These are phyloP conservation scores for Archocentrus centrarchus DNA, from an alignment of 2,113 vertebrate genomes.

Conservation along the genomic window DNA sequence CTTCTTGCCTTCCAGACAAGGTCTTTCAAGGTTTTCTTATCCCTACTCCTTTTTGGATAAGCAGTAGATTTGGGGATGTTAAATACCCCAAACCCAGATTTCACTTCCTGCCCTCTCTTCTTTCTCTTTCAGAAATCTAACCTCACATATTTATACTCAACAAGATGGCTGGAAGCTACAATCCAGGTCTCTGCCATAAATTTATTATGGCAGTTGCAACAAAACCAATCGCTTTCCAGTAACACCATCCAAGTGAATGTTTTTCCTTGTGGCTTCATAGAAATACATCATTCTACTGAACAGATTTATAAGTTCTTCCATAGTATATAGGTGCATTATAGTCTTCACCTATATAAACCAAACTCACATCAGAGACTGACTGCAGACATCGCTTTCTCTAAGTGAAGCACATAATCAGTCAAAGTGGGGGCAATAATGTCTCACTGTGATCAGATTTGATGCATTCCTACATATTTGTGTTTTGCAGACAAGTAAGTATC, in stretches of 20 bases:
- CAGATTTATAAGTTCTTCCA: conserved; percentile 44
- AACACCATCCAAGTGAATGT: conserved; percentile 44
- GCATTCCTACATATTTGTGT: conserved; percentile 48
- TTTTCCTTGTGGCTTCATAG: conserved; percentile 36
- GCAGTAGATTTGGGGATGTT: conserved; percentile 38
- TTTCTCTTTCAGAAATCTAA: conserved; percentile 41
- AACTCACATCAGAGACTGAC: conserved; percentile 36
- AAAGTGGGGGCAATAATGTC: conserved; percentile 33
- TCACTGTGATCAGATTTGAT: conserved; percentile 22
- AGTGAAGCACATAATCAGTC: conserved; percentile 53
- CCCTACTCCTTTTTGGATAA: conserved; percentile 25
- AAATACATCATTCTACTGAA: conserved; percentile 22
- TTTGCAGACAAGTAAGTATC: conserved; percentile 11
- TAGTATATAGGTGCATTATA: not conserved
- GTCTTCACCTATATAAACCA: not conserved
- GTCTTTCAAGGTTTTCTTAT: conserved; percentile 40
- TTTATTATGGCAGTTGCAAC: conserved; percentile 47
- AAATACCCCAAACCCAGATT: conserved; percentile 34
- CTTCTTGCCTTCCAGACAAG: conserved; percentile 43
- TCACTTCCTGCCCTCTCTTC: conserved; percentile 6
- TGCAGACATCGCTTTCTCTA: conserved; percentile 37
- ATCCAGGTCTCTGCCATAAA: conserved; percentile 37
- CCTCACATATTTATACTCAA: conserved; percentile 19
- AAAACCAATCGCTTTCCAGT: conserved; percentile 44
- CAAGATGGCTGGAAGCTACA: conserved; percentile 32